Evolutionary conservation across 2,888 invertebrate species (phyloP), one percentile per base, ranked within the genome.

Genomic region (Aleiodes testaceus): DNA sequence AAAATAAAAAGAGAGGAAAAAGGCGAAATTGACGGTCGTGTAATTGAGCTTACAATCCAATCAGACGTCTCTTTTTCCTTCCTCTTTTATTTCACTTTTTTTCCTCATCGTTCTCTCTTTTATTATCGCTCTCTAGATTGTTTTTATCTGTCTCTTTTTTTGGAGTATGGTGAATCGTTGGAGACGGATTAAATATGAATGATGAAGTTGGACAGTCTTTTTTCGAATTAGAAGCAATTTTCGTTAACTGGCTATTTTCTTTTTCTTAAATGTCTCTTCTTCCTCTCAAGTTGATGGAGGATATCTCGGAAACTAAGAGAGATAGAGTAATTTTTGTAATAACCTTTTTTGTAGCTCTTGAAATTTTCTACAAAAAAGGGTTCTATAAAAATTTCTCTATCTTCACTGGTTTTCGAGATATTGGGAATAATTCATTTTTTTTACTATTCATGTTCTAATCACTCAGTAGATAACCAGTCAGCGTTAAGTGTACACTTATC

Each of bases 31-130:
- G 80, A 80, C 81, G 81, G 79, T 75, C 80, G 80, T 81, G 82
- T 81, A 85, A 85, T 85, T 84, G 85, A 85, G 85, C 85, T 84
- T 82, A 82, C 85, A 85, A 85, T 85, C 83, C 85, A 85, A 85
- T 85, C 85, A 85, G 53, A 14, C 61, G 36, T 50, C 22, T 61
- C 66, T 44, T 44, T n/a, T 61, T 30, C 49, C 14, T 59, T 50
- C 49, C 20, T 26, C 26, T n/a, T 65, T 26, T 44, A 12, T 26
- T 12, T 59, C n/a, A 53, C 22, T 55, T 45, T 36, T 45, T 36
- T 42, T 11, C 52, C 20, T 30, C 16, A 42, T 18, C 14, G 9
- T 47, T 50, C 26, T 65, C 36, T 14, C 36, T 66, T 36, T 22
- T 49, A 47, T 45, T 45, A 20, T 65, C 22, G 55, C 30, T 55